Base-by-base conservation (phyloP, 2,113 vertebrate genomes). In the Gila orcuttii region DNA sequence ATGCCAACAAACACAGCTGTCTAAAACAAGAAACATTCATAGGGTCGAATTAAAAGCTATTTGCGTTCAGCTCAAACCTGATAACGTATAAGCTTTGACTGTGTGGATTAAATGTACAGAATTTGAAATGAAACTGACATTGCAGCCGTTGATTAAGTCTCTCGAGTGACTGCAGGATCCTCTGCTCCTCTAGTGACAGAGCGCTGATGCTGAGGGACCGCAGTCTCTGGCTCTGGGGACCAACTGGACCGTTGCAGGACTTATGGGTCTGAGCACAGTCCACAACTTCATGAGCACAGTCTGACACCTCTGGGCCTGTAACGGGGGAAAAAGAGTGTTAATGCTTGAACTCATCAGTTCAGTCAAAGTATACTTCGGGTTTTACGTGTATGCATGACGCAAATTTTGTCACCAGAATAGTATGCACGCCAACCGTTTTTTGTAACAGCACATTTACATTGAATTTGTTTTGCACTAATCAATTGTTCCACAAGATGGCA, bases 121-220 rank as follows among this genome's bases (percentile, higher is more conserved):
- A 15, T 31, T 45, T 23, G 66, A 66, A n/a, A 60, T 60, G 23
- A 73, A 13, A 17, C 96, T 96, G 92, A 98, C 97, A 91, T 71
- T 93, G 92, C 76, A 99, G 92, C 86, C 93, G 95, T 82, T 95
- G 93, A 93, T 97, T 93, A 17, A 98, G 96, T 71, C 4, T 90
- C 83, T 96, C 92, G 79, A 99, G 94, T 81, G 96, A 98, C 25
- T 95, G 94, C 8, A 96, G 93, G 73, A 99, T 92, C 86, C 92
- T 96, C 87, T 96, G 92, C 86, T 99, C 98, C 89, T 98, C 97
- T 83, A 94, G 25, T 17, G 97, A 96, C 6, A 97, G 88, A 6
- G 84, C 78, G 50, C 86, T 95, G 68, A 89, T 85, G 42, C 87
- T 87, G 78, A 86, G 85, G 71, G 82, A 79, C 19, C 47, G 89